Percentiles rank a stretch among this genome's conserved stretches.
Evolutionary conservation across 2,113 vertebrate genomes (phyloP).

Genomic region (Melanocharis versteri): DNA sequence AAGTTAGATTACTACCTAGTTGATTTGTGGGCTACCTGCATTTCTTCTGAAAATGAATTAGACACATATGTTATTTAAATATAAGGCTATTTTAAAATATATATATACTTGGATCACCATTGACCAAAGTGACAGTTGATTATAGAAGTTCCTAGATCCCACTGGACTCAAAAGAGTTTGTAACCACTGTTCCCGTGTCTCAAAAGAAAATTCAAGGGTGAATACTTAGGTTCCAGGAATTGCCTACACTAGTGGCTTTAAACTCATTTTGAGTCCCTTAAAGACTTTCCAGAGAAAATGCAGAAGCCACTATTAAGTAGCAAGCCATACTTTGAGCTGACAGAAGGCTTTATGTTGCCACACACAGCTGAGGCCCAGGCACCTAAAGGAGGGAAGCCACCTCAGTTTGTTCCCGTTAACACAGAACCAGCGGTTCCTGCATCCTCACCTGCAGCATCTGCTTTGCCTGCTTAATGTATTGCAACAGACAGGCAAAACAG

Average conservation of each 20-base stretch:
- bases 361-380: not conserved
- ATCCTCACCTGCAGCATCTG: not conserved
- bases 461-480: not conserved
- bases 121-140: not conserved
- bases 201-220: not conserved
- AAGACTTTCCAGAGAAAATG: not conserved
- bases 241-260: not conserved
- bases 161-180: not conserved
- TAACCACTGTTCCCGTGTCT: not conserved
- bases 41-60: not conserved
- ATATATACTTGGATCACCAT: not conserved
- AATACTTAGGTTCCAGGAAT: not conserved
- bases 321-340: not conserved
- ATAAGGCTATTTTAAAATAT: not conserved
- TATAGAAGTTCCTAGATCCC: not conserved
- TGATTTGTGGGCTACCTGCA: not conserved
- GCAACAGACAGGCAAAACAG: not conserved
- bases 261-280: not conserved
- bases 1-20: not conserved
- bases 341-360: rapidly evolving
- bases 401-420: not conserved
- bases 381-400: not conserved
- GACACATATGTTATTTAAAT: not conserved
- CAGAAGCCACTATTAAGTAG: not conserved
- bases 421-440: rapidly evolving